Percentiles rank a stretch among this genome's conserved stretches.
Evolutionary conservation across 2,113 vertebrate genomes (phyloP).

Genomic region (Abramis brama): DNA sequence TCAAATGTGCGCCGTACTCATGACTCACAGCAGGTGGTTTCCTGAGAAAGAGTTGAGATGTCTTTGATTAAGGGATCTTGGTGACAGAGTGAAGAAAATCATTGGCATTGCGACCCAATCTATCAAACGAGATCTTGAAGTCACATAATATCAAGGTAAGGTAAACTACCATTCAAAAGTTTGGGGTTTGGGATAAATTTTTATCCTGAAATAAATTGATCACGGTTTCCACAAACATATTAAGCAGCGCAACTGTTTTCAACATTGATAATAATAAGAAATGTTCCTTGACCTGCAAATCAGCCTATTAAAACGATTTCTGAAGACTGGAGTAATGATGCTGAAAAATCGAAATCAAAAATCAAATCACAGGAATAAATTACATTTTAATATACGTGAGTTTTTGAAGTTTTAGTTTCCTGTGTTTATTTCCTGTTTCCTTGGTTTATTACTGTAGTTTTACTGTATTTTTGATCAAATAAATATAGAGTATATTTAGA

Average conservation of each 20-base stretch:
- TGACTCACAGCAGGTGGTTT: constrained; percentile 10
- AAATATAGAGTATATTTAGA: neutral
- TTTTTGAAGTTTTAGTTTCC: too few species aligned
- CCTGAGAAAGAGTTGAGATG: neutral
- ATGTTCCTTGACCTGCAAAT: neutral
- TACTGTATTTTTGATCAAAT: neutral
- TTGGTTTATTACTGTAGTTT: neutral
- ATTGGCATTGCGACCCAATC: neutral
- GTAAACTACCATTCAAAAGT: neutral
- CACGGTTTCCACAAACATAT: neutral
- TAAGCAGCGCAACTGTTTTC: neutral
- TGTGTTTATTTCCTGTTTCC: too few species aligned
- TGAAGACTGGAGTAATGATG: neutral
- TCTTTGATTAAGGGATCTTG: constrained; percentile 38
- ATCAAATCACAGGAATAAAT: neutral
- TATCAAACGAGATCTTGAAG: neutral
- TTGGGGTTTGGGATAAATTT: too few species aligned
- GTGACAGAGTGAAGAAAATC: constrained; percentile 1
- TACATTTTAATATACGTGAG: neutral
- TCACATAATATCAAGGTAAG: neutral
- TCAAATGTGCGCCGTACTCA: constrained; percentile 25
- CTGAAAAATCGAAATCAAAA: neutral
- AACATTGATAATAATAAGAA: neutral
- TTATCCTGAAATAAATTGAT: too few species aligned
- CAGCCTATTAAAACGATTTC: neutral